Conservation (phyloP, 2,113 vertebrate species). For the Centropus unirufus region DNA sequence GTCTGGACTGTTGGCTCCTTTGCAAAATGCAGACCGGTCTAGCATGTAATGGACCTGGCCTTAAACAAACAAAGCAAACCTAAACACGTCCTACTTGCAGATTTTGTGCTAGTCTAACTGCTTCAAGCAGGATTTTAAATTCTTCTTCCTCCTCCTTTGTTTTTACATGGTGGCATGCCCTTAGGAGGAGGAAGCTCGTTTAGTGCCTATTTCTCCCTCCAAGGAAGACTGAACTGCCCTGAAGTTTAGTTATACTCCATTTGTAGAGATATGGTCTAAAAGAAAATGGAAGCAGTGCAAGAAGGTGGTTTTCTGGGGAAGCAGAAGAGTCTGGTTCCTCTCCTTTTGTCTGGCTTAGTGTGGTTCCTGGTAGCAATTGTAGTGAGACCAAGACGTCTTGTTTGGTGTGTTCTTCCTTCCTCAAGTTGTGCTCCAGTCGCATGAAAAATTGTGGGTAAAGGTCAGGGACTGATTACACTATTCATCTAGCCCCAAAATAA, state of each 20-base stretch:
- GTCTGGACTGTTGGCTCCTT: neutral
- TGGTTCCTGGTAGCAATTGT: neutral
- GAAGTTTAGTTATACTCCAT: neutral
- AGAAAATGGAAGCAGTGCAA: conserved; percentile 7
- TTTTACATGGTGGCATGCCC: neutral
- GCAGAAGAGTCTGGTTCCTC: neutral
- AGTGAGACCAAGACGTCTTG: rapidly evolving
- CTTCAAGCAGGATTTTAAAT: neutral
- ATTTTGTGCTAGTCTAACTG: neutral
- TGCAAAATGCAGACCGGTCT: neutral
- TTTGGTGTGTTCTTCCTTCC: neutral
- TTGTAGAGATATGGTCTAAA: neutral
- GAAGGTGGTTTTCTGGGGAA: neutral
- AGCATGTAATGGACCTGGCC: neutral
- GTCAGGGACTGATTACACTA: conserved; percentile 38
- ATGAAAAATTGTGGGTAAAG: conserved; percentile 22
- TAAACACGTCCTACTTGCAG: rapidly evolving
- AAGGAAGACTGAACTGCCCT: neutral
- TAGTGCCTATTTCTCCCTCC: neutral
- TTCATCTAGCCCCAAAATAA: conserved; percentile 35
- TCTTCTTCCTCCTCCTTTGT: neutral
- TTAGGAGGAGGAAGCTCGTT: neutral
- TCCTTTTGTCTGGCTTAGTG: neutral
- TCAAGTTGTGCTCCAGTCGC: neutral
- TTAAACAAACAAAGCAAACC: neutral